Percentiles rank a stretch among this genome's conserved stretches.
Evolutionary conservation across 2,888 invertebrate genomes (phyloP).

Genomic region (Branchipolynoe longqiensis): DNA sequence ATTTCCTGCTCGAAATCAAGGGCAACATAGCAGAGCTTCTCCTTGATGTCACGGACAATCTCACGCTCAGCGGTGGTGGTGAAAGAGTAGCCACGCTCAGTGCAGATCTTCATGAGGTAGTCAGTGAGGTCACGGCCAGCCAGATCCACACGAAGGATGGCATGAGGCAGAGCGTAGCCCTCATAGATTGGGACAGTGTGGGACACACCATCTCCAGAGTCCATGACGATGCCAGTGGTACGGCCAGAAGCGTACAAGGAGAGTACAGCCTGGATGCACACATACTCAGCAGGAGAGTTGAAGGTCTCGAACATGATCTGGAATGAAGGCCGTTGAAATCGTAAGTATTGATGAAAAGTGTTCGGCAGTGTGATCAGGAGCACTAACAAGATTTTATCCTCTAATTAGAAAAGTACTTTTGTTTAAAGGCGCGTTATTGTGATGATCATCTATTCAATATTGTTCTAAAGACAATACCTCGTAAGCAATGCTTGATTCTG

Average conservation of each 20-base stretch:
- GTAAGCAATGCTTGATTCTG: no score
- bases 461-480: no score
- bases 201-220: conserved; percentile 97
- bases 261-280: conserved; percentile 93
- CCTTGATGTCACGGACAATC: conserved; percentile 92
- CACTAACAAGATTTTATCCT: no score
- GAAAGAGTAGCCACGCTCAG: conserved; percentile 83
- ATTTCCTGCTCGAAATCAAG: conserved; percentile 79
- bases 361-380: no score
- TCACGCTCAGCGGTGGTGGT: conserved; percentile 82
- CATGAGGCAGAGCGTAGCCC: conserved; percentile 95
- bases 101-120: conserved; percentile 94
- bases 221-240: conserved; percentile 96
- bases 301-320: conserved; percentile 84
- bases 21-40: conserved; percentile 85
- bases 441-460: no score
- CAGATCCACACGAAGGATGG: conserved; percentile 97
- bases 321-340: conserved; percentile 60
- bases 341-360: no score
- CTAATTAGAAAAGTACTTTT: no score
- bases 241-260: conserved; percentile 96
- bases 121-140: conserved; percentile 97
- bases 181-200: conserved; percentile 98
- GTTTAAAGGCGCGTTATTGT: no score
- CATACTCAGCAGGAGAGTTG: conserved; percentile 92